These are phyloP conservation scores for Euwallacea similis DNA, from an alignment of 1,140 invertebrate species.

Conservation along the genomic window DNA sequence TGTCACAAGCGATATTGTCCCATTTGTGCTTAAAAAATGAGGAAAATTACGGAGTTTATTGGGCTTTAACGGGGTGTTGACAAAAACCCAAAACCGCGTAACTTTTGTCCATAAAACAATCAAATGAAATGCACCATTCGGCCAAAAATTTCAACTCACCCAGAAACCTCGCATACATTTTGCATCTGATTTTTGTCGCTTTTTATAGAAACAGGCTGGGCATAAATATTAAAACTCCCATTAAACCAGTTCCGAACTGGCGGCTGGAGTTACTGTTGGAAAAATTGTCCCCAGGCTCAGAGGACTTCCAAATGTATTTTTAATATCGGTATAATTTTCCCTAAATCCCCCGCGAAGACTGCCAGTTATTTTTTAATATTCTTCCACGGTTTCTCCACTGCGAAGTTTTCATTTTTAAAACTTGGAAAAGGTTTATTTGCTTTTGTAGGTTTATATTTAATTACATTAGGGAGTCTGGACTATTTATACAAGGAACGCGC, in stretches of 20 bases:
- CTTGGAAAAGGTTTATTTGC: slow-evolving; percentile 42
- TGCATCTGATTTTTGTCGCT: slow-evolving; percentile 29
- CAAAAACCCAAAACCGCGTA: no score
- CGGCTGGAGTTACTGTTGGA: slow-evolving; percentile 13
- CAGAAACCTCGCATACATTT: slow-evolving; percentile 25
- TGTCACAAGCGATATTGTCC: no score
- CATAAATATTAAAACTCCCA: slow-evolving; percentile 37
- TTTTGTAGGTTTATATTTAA: slow-evolving; percentile 42
- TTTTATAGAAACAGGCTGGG: slow-evolving; percentile 22
- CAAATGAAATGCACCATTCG: no score
- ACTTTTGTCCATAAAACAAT: no score
- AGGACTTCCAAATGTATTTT: slow-evolving; percentile 39
- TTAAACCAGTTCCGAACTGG: slow-evolving; percentile 32
- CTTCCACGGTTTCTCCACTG: slow-evolving; percentile 5
- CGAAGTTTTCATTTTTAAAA: slow-evolving; percentile 41
- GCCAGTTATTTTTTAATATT: slow-evolving; percentile 27
- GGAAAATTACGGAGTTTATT: no score
- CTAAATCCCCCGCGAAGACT: slow-evolving; percentile 23
- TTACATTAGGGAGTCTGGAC: slow-evolving; percentile 38
- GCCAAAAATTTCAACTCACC: no score
- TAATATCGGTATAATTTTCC: slow-evolving; percentile 42
- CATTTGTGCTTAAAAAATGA: no score
- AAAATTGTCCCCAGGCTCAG: slow-evolving; percentile 35
- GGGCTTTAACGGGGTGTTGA: no score
- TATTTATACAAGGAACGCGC: slow-evolving; percentile 23